Evolutionary conservation across 2,888 invertebrate species (phyloP).

Genomic region (Tetranychus piercei): DNA sequence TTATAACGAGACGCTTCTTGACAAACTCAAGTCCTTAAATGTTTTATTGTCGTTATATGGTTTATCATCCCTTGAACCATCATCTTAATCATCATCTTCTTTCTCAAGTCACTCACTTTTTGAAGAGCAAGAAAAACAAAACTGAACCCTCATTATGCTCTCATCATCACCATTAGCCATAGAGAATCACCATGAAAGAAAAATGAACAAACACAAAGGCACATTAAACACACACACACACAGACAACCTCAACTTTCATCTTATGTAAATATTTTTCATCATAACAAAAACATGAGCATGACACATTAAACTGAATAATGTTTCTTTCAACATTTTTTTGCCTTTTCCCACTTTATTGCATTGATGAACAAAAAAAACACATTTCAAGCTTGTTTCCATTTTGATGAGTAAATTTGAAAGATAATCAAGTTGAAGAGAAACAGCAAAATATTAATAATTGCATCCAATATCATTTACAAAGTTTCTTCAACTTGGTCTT

Average conservation of each 20-base stretch:
- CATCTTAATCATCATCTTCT: neutral
- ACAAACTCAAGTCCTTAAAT: neutral
- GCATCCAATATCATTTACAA: too few species aligned
- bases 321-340: neutral
- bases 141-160: neutral
- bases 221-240: neutral
- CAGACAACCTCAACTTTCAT: neutral
- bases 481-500: too few species aligned
- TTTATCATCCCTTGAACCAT: neutral
- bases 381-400: too few species aligned
- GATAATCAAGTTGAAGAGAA: too few species aligned
- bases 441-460: too few species aligned
- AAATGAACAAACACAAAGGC: neutral
- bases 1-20: too few species aligned
- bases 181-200: neutral
- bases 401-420: too few species aligned
- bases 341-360: too few species aligned
- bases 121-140: neutral
- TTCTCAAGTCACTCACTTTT: neutral
- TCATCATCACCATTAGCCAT: neutral
- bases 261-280: neutral
- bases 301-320: neutral
- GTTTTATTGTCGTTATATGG: neutral
- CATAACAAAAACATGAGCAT: neutral
- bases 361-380: too few species aligned